A percentile compares a stretch with the other conserved stretches of the same genome.
Evolutionary conservation across 2,797 vertebrate species (phyloP).

Genomic region (Oophaga sylvatica): DNA sequence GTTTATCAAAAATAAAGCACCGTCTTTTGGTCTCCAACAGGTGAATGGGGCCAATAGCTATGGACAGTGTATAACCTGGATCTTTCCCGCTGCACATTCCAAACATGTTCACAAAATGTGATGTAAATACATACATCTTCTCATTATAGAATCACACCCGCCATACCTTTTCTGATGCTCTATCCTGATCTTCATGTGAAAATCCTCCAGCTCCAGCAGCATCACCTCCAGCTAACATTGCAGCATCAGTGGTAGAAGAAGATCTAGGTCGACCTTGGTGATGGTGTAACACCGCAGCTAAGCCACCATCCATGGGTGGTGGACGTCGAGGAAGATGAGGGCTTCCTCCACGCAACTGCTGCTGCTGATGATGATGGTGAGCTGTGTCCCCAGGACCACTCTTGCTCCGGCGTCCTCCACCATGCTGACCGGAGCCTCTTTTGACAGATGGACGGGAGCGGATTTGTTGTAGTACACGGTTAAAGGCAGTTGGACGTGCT

Average conservation of each 20-base stretch:
- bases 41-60: too few species aligned
- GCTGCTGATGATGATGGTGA: slow-evolving; percentile 57
- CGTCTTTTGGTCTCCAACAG: too few species aligned
- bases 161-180: slow-evolving; percentile 52
- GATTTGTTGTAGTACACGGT: slow-evolving; percentile 84
- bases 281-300: slow-evolving; percentile 79
- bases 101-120: not conserved
- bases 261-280: slow-evolving; percentile 81
- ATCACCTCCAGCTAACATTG: slow-evolving; percentile 74
- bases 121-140: not conserved
- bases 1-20: too few species aligned
- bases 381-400: slow-evolving; percentile 74
- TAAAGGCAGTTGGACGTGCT: slow-evolving; percentile 81
- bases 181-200: slow-evolving; percentile 53
- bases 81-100: too few species aligned
- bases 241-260: slow-evolving; percentile 81
- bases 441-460: slow-evolving; percentile 82
- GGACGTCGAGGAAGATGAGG: slow-evolving; percentile 76
- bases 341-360: slow-evolving; percentile 76
- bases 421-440: slow-evolving; percentile 78
- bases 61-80: too few species aligned
- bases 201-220: slow-evolving; percentile 46
- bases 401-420: slow-evolving; percentile 76
- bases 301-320: slow-evolving; percentile 77
- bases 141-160: not conserved